Base-by-base conservation (phyloP, 2,888 invertebrate genomes). In the Lithodes maja region DNA sequence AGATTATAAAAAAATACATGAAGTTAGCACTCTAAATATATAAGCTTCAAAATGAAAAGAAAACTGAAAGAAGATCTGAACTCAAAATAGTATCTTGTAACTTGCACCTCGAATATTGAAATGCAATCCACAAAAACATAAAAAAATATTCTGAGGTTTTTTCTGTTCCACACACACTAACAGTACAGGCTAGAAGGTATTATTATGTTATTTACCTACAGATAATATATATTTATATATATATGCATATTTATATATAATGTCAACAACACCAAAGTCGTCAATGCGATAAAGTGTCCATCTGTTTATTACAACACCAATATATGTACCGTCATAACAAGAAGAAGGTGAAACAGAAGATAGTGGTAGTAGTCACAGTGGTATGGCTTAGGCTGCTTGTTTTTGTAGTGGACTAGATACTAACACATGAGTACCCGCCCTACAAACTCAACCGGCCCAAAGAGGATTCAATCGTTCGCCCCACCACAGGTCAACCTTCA, bases 61-160 rank as follows among this genome's bases (percentile, higher is more conserved):
- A 7, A 61, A 61, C 61, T 71, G 33, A 71, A 71, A 71, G 17
- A 71, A 17, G 17, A 12, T 71, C 71, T 71, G 12, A 71, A 71
- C n/a, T 71, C 12, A 71, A 71, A 17, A 71, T 12, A 12, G 15
- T 15, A 7, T 5, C 17, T n/a, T 71, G 17, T 17, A 71, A 71
- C n/a, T 71, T 71, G 71, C 71, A 71, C 71, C 71, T 71, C 71
- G 17, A 61, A 7, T n/a, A 17, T 71, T 71, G 15, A 71, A 71
- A 71, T 71, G 17, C 17, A 71, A 71, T 71, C 71, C 17, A 12
- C 33, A n/a, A n/a, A 71, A 71, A 71, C 71, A 71, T 71, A 71
- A 71, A 71, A 71, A 71, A 71, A 71, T 71, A 71, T 17, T 71
- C 17, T 71, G n/a, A 71, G 17, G 17, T 71, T 5, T 33, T 33